Percentiles rank a stretch among this genome's conserved stretches.
Conservation (phyloP, 2,797 vertebrate species). For the Manis pentadactyla region DNA sequence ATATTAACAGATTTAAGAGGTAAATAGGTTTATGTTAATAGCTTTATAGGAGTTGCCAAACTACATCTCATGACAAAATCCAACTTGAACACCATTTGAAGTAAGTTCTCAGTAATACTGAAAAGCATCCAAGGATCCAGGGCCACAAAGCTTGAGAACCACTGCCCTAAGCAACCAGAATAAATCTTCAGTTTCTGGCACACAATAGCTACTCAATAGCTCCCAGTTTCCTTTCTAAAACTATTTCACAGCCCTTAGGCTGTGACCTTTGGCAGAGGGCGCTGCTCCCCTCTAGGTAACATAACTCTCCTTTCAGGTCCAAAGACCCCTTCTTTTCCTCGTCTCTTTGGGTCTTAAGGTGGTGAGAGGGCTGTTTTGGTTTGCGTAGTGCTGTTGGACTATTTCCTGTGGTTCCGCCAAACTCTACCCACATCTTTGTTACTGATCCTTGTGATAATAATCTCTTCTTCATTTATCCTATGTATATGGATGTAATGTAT, state of each 20-base stretch:
- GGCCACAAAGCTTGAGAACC: background rate
- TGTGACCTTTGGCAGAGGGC: background rate
- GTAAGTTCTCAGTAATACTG: background rate
- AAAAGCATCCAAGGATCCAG: background rate
- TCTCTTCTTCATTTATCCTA: background rate
- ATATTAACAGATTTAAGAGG: background rate
- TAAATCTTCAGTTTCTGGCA: background rate
- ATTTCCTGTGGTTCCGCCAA: background rate
- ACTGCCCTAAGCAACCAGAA: background rate
- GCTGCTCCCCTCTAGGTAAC: background rate
- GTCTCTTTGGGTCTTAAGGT: background rate
- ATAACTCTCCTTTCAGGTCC: background rate
- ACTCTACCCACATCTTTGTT: background rate
- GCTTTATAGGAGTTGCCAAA: background rate
- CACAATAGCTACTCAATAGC: background rate
- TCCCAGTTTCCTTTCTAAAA: background rate
- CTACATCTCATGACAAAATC: background rate
- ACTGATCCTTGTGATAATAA: background rate
- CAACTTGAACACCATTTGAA: background rate
- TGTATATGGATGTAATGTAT: background rate
- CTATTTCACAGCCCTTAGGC: background rate
- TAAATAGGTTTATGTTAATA: background rate
- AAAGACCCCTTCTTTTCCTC: background rate
- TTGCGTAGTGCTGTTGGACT: background rate
- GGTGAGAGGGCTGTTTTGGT: background rate